Evolutionary conservation across 2,113 vertebrate species (phyloP).

Genomic region (Pardalotus punctatus): DNA sequence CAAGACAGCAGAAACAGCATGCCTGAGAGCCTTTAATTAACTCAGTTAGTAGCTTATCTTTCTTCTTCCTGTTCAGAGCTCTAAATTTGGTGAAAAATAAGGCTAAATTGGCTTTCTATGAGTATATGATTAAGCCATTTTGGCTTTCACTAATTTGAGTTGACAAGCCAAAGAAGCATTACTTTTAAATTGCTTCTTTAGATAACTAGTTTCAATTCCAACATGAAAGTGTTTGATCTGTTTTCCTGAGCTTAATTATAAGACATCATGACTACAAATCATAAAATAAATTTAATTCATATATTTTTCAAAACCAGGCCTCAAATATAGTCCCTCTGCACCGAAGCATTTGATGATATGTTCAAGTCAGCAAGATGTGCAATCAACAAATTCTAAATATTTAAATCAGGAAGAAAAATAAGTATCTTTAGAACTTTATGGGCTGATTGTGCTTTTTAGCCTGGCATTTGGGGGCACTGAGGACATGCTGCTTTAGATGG

Average conservation of each 20-base stretch:
- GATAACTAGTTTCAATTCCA: conserved; percentile 24
- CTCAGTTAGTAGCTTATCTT: conserved; percentile 25
- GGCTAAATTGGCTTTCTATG: conserved; percentile 41
- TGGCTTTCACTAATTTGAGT: conserved; percentile 41
- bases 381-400: not conserved
- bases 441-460: not conserved
- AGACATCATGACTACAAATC: not conserved
- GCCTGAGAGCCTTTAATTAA: conserved; percentile 33
- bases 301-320: not conserved
- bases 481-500: not conserved
- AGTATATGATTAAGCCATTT: conserved; percentile 29
- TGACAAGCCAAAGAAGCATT: conserved; percentile 63
- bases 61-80: conserved; percentile 26
- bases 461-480: not conserved
- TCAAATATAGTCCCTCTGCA: not conserved
- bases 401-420: not conserved
- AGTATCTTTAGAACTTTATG: not conserved
- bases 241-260: conserved; percentile 30
- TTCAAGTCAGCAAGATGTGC: not conserved
- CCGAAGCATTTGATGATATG: not conserved
- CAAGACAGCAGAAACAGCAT: not conserved
- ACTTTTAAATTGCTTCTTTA: conserved; percentile 61
- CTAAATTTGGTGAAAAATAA: conserved; percentile 51
- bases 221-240: conserved; percentile 35
- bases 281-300: not conserved